Evolutionary conservation across 2,113 vertebrate genomes (phyloP), one percentile per base, ranked within the genome.

Genomic region (Castor canadensis): DNA sequence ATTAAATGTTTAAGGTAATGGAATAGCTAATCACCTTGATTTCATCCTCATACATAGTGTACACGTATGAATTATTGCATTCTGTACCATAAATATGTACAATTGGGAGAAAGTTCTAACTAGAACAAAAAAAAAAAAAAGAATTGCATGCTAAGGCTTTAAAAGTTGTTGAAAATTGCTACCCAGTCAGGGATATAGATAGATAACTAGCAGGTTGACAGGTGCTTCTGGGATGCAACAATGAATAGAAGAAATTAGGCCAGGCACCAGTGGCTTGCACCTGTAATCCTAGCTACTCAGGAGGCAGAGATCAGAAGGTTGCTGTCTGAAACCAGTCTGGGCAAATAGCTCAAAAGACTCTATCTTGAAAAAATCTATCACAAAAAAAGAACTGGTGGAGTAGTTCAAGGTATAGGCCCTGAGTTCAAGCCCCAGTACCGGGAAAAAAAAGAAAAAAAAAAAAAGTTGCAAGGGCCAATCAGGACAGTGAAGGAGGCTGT

Each of bases 121-220:
- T 19, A 90, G 62, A 52, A 89, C 58, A 49, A 49, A 47, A 58
- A 64, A 38, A 87, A 17, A 38, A 64, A 89, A 87, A 30, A 67
- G 43, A 84, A 86, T 8, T 90, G 22, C 30, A 71, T 58, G n/a
- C 28, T 26, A 17, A 43, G 11, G 54, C 43, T 92, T 83, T 90
- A 71, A 66, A 87, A 88, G 24, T 66, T 72, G 54, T 69, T 95
- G 77, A 49, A 87, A 94, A 79, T 77, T 54, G 56, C 35, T 52
- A 82, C 43, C 47, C 73, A 2, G 32, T 54, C 54, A 91, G 91
- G 30, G 79, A 40, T 67, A 58, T 45, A 3, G 45, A 85, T 8
- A 60, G n/a, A 75, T 26, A 83, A 82, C n/a, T n/a, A n/a, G n/a
- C 17, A 24, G 9, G 11, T 4, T 82, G n/a, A 60, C 9, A 91